phyloP scores from a whole-genome alignment of 2,888 invertebrate species.

The Drosophila falleni region DNA sequence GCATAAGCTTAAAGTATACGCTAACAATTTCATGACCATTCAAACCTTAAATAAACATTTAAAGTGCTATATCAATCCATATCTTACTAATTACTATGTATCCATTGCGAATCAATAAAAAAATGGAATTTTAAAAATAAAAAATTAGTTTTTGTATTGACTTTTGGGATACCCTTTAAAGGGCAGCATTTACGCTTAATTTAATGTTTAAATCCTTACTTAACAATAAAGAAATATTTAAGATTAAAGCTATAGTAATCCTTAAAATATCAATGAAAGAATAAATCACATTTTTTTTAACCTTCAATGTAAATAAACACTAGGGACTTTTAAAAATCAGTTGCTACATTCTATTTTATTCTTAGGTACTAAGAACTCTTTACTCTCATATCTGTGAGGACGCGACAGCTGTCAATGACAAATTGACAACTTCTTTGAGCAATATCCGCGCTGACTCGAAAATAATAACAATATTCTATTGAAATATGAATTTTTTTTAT shows the following conservation, averaged over 20 bases:
- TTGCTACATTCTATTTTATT: not conserved
- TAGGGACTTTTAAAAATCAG: not conserved
- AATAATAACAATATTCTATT: too few species aligned
- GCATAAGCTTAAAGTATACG: conserved; percentile 10
- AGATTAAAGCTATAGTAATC: not conserved
- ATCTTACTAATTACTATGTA: conserved; percentile 14
- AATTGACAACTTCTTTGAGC: too few species aligned
- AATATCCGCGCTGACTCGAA: too few species aligned
- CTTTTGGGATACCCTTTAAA: not conserved
- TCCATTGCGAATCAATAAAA: conserved; percentile 10
- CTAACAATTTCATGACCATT: conserved; percentile 13
- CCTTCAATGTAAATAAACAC: not conserved
- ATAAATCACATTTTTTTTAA: not conserved
- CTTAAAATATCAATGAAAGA: not conserved
- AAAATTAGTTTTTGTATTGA: not conserved
- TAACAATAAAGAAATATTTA: not conserved
- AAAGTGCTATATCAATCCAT: conserved; percentile 15
- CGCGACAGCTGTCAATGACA: too few species aligned
- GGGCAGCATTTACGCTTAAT: not conserved
- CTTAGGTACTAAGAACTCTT: not conserved
- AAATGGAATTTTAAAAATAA: not conserved
- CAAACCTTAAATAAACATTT: conserved; percentile 19
- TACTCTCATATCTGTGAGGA: too few species aligned
- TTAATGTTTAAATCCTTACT: not conserved
- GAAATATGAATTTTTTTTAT: too few species aligned